Evolutionary conservation across 2,113 vertebrate species (phyloP).

Genomic region (Sitta europaea): DNA sequence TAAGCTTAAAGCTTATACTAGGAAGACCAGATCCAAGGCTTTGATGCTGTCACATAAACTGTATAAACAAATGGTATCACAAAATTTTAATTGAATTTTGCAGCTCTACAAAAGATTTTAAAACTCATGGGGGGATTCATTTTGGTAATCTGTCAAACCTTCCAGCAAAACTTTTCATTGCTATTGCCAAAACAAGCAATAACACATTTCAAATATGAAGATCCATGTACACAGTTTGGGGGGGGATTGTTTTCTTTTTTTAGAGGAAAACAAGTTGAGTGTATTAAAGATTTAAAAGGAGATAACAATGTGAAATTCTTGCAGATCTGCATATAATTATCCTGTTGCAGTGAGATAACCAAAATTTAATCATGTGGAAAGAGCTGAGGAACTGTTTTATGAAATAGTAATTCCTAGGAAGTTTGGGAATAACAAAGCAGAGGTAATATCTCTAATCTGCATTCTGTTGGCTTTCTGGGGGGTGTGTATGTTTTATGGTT

Average conservation of each 20-base stretch:
- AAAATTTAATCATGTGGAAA: slow-evolving; percentile 8
- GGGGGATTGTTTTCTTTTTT: background rate
- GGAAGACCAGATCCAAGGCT: background rate
- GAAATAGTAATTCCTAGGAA: background rate
- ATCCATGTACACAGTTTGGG: background rate
- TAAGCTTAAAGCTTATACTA: background rate
- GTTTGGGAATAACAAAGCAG: background rate
- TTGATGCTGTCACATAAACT: background rate
- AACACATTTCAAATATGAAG: background rate
- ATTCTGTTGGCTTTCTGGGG: background rate
- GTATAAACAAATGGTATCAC: background rate
- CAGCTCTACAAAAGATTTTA: background rate
- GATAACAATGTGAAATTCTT: background rate
- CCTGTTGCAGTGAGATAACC: background rate
- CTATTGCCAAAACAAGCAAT: background rate
- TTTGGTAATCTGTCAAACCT: background rate
- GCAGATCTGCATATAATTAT: background rate
- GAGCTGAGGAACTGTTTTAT: background rate
- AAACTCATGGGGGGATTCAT: background rate
- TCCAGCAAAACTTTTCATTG: background rate
- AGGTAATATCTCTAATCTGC: background rate
- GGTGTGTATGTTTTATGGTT: background rate
- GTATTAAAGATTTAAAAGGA: background rate
- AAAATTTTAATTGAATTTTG: background rate
- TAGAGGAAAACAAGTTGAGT: background rate